Base-by-base conservation (phyloP, 2,888 invertebrate species). In the Tinea trinotella region DNA sequence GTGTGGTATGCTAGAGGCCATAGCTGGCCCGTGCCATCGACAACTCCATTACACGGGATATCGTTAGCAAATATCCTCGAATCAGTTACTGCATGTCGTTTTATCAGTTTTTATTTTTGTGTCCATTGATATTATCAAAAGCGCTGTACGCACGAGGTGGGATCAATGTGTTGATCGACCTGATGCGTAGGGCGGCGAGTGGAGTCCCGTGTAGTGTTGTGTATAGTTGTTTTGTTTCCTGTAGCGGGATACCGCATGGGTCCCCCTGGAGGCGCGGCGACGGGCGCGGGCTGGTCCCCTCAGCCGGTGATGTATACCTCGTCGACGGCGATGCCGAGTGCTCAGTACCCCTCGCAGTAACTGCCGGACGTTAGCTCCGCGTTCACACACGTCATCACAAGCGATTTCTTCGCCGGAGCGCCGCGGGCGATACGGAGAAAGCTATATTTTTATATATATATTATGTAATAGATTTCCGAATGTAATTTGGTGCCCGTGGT, bases 261-360 rank as follows among this genome's bases (percentile, higher is more conserved):
- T 63, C 85, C 88, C 69, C 88, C 88, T 62, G 88, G 88, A 57
- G 70, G 67, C 52, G 70, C 82, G 56, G 88, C 88, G 55, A 80
- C 84, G 60, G 83, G 83, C 35, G 79, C 81, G 58, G 85, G 86
- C 62, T 89, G 88, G 61, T 87, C 85, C 63, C 87, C 90, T 72
- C 84, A 89, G 76, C 88, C 88, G 67, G 87, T 90, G 60, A 90
- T 92, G 91, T 92, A 92, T 68, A n/a, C n/a, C n/a, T n/a, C n/a
- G n/a, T 85, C 87, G 71, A 88, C 91, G 75, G 92, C 94, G 88
- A 92, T 94, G 88, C 94, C 93, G 75, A 93, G 92, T 67, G 92
- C 94, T 72, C 91, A 92, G 87, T 95, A 94, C 87, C 94, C 92
- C 71, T 90, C 93, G 79, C 94, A 95, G 92, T 94, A 93, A 91